A percentile compares a stretch with the other conserved stretches of the same genome.
Evolutionary conservation across 2,797 vertebrate genomes (phyloP).

Genomic region (Onychomys leucogaster): DNA sequence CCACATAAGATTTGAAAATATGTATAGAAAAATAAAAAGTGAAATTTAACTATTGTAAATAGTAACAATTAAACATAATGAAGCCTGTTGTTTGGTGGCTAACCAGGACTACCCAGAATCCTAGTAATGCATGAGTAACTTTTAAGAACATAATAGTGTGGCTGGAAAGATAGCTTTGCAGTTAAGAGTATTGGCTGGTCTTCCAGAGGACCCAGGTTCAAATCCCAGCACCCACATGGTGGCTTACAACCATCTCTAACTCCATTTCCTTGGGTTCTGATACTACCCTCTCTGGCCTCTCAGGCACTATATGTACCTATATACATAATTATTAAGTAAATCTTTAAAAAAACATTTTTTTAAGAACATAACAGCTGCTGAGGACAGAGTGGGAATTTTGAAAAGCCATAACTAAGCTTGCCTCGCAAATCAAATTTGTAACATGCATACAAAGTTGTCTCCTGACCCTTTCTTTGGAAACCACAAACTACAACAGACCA

Average conservation of each 20-base stretch:
- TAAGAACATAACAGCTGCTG: background rate
- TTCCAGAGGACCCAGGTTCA: background rate
- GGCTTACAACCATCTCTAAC: background rate
- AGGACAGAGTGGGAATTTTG: constrained; percentile 6
- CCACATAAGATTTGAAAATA: constrained; percentile 45
- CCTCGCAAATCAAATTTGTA: constrained; percentile 18
- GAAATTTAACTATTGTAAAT: constrained; percentile 5
- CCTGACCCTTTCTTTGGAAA: constrained; percentile 27
- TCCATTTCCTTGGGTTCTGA: background rate
- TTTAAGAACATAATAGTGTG: background rate
- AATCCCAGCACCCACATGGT: background rate
- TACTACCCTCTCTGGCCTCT: background rate
- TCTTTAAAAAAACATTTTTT: background rate
- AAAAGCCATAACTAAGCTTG: background rate
- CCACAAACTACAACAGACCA: background rate
- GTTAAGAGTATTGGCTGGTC: background rate
- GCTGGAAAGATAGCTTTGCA: background rate
- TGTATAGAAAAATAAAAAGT: constrained; percentile 9
- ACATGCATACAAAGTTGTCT: background rate
- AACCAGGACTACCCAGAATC: background rate
- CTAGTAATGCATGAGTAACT: background rate
- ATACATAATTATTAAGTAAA: background rate
- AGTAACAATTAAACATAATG: background rate
- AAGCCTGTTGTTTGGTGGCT: background rate
- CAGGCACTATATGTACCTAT: background rate